phyloP scores from a whole-genome alignment of 2,113 vertebrate species.

The Hippopotamus amphibius region DNA sequence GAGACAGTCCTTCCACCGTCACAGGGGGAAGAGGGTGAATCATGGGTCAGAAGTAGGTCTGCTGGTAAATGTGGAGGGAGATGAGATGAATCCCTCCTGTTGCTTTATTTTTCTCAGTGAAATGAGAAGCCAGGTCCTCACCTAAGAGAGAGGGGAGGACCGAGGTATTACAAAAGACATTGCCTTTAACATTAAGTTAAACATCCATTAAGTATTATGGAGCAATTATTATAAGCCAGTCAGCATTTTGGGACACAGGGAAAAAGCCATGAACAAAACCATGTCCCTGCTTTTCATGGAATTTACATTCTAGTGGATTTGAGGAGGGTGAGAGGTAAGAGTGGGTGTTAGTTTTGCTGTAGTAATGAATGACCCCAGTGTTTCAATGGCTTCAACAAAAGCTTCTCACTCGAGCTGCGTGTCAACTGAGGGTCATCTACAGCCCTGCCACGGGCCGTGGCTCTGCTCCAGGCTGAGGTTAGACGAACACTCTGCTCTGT shows the following conservation, averaged over 20 bases:
- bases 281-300: background rate
- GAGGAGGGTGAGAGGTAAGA: background rate
- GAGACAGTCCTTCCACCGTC: background rate
- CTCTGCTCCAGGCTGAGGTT: background rate
- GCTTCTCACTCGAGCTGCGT: background rate
- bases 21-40: background rate
- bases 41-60: background rate
- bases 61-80: background rate
- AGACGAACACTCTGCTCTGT: background rate
- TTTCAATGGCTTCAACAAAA: background rate
- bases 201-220: background rate
- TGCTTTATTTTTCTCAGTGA: background rate
- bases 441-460: too few species aligned
- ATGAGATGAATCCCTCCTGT: background rate
- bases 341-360: background rate
- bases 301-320: background rate
- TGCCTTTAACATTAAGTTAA: background rate
- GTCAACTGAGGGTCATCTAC: background rate
- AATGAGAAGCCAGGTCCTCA: background rate
- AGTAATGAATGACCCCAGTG: background rate
- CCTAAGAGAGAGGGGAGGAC: background rate
- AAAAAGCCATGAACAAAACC: background rate
- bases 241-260: background rate
- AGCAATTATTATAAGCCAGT: background rate
- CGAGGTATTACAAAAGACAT: background rate